These are phyloP conservation scores for Umimayanthus kanabou DNA, from an alignment of 92 coral and sea anemone genomes.

Conservation along the genomic window DNA sequence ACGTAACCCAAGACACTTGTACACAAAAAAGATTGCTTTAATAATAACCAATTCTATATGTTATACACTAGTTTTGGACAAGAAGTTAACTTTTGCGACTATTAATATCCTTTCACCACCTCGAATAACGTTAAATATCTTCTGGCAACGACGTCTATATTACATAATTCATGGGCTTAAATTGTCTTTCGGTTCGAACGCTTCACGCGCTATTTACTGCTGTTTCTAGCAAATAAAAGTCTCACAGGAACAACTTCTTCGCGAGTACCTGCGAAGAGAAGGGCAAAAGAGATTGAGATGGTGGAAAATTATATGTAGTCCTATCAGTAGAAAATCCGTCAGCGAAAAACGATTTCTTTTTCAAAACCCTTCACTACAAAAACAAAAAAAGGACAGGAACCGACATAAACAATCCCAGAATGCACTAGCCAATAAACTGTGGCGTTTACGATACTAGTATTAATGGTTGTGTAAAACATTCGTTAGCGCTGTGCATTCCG, in stretches of 20 bases:
- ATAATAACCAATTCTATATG: constrained; percentile 13
- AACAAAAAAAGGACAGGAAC: too few relatives aligned
- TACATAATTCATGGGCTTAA: constrained; percentile 14
- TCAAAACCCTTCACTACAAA: too few relatives aligned
- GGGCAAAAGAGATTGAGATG: neutral
- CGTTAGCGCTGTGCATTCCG: too few relatives aligned
- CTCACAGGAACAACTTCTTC: neutral
- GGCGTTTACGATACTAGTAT: too few relatives aligned
- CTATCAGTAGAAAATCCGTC: too few relatives aligned
- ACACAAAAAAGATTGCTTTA: constrained; percentile 20
- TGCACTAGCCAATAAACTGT: too few relatives aligned
- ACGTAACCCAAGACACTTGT: constrained; percentile 9
- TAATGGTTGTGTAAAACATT: too few relatives aligned
- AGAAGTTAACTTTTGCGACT: neutral
- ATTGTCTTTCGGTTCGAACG: neutral
- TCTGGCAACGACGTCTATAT: constrained; percentile 22
- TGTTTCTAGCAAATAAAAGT: neutral
- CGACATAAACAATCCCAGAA: too few relatives aligned
- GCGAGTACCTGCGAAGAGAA: neutral
- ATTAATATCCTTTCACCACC: neutral
- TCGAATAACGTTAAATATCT: constrained; percentile 33
- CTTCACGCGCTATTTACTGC: neutral
- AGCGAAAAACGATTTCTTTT: too few relatives aligned
- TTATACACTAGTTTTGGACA: constrained; percentile 1
- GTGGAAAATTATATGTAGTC: too few relatives aligned